These are phyloP conservation scores for Lepus europaeus DNA, from an alignment of 2,113 vertebrate species.

Conservation along the genomic window DNA sequence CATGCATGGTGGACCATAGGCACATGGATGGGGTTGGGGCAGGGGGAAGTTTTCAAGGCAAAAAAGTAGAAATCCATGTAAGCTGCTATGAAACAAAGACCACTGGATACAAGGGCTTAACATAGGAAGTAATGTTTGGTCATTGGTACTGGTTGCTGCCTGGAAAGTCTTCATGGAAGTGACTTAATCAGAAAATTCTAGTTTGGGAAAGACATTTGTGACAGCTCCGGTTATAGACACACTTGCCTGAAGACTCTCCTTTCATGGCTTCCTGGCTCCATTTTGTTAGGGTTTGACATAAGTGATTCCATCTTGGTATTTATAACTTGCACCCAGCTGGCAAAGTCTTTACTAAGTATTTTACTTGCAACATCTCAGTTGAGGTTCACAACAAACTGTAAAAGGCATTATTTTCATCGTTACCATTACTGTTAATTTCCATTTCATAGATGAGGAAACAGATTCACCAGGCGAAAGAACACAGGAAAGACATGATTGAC, in stretches of 20 bases:
- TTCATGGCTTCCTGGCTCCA: neutral
- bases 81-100: neutral
- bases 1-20: neutral
- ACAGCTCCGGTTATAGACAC: neutral
- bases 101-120: neutral
- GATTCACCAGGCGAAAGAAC: neutral
- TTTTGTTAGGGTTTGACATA: neutral
- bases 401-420: neutral
- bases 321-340: neutral
- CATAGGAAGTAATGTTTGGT: neutral
- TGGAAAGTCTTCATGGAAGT: neutral
- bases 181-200: neutral
- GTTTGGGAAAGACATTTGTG: neutral
- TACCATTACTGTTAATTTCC: neutral
- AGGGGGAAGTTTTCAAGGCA: neutral
- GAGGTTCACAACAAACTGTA: slow-evolving; percentile 22
- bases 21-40: too few species aligned
- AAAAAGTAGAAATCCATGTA: neutral
- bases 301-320: neutral
- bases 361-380: neutral
- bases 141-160: neutral
- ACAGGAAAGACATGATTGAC: neutral
- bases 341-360: neutral
- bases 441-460: slow-evolving; percentile 19
- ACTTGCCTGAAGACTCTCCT: accelerated